Evolutionary conservation across 2,888 invertebrate species (phyloP), one percentile per base, ranked within the genome.

Genomic region (Cepaea hortensis): DNA sequence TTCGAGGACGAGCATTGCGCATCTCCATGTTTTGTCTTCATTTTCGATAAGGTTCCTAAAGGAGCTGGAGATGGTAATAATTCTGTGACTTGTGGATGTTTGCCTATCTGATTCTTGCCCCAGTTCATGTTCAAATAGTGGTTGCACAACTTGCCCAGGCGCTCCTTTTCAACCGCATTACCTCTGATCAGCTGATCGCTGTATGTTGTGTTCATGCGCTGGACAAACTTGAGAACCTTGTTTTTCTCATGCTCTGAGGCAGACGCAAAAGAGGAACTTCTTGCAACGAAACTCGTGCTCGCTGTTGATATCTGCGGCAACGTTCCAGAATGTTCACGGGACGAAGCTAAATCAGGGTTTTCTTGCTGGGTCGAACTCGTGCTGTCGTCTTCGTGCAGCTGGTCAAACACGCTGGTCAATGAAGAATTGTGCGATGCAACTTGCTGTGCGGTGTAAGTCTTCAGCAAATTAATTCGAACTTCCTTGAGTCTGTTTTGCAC

Each of bases 221-320:
- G 81, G 9, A 81, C 81, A 72, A 81, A 81, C 50, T 70, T 81
- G n/a, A 81, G n/a, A 18, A 81, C 70, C 6, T 70, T 50, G 68
- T 70, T 72, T 5, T 81, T 15, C 35, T 65, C 65, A 0, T 35
- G 62, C 4, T 81, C 80, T 18, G 68, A 20, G 18, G 80, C 80
- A 65, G 80, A 68, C 18, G 46, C 23, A 18, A 65, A 62, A 15
- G 46, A 35, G 35, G 62, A 46, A 46, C 46, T 81, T 9, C 20
- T 68, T 5, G 35, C 11, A 7, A 65, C 4, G 4, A 18, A 13
- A 35, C 46, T 81, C 15, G 7, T 35, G 62, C 46, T 62, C 15
- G 7, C 48, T 7, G 46, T 18, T 18, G 80, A 35, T 35, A 81
- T 81, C 3, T 20, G 62, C n/a, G 80, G 80, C 46, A 81, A 65